phyloP scores from a whole-genome alignment of 92 coral and sea anemone species.

The Phymanthus crucifer region DNA sequence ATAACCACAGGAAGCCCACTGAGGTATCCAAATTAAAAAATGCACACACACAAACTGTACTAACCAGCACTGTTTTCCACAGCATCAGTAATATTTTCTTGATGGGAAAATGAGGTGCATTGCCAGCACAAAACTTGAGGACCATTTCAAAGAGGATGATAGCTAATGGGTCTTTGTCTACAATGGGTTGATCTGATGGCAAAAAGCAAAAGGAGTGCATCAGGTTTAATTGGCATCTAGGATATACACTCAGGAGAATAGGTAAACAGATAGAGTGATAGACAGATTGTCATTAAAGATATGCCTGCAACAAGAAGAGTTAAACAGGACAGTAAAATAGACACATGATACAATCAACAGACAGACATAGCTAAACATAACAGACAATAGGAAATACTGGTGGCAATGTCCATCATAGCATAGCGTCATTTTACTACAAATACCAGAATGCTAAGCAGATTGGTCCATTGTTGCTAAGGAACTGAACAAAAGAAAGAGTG shows the following conservation, averaged over 20 bases:
- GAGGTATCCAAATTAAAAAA: background rate
- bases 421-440: too few species aligned
- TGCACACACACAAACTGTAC: conserved; percentile 15
- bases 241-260: background rate
- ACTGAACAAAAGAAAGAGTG: too few species aligned
- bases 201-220: background rate
- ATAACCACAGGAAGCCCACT: background rate
- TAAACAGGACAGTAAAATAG: too few species aligned
- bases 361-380: too few species aligned
- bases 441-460: too few species aligned
- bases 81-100: conserved; percentile 90
- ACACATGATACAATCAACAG: too few species aligned
- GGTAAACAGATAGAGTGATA: background rate
- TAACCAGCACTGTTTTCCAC: conserved; percentile 92
- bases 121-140: conserved; percentile 91
- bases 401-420: background rate
- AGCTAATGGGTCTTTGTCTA: conserved; percentile 73
- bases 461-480: too few species aligned
- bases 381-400: too few species aligned
- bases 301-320: too few species aligned
- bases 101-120: conserved; percentile 93
- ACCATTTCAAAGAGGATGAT: conserved; percentile 92
- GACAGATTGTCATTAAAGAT: too few species aligned
- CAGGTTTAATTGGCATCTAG: background rate
- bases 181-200: conserved; percentile 62